phyloP scores from a whole-genome alignment of 2,113 vertebrate genomes.

The Dendrocopos noguchii region DNA sequence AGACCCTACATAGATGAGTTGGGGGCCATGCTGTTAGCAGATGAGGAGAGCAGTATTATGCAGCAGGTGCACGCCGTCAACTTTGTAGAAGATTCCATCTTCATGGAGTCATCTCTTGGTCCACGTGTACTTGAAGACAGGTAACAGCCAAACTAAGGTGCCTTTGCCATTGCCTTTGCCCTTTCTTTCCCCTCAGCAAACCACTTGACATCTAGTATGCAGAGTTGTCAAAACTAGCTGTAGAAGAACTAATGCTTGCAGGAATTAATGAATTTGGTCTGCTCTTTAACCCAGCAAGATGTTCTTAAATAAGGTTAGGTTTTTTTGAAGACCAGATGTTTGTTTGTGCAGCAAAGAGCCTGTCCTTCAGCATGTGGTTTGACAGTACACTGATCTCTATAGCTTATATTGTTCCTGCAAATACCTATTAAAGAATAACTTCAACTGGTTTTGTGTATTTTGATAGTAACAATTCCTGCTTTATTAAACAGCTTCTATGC shows the following conservation, averaged over 20 bases:
- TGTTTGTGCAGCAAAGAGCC: constrained; percentile 25
- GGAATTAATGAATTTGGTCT: constrained; percentile 29
- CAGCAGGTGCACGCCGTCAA: constrained; percentile 86
- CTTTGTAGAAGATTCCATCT: constrained; percentile 87
- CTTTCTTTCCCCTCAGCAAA: constrained; percentile 26
- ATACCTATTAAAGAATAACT: neutral
- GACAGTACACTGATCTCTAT: neutral
- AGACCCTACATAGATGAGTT: constrained; percentile 81
- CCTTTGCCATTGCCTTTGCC: constrained; percentile 39
- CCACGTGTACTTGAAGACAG: constrained; percentile 82
- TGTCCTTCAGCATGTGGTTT: constrained; percentile 2
- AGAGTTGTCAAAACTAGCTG: constrained; percentile 39
- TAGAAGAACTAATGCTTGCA: constrained; percentile 71
- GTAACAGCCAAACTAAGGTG: constrained; percentile 78
- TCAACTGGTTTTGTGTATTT: constrained; percentile 5
- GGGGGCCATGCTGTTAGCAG: constrained; percentile 83
- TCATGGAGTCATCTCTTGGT: constrained; percentile 86
- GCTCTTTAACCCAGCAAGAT: constrained; percentile 51
- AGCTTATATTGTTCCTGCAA: neutral
- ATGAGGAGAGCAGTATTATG: constrained; percentile 83
- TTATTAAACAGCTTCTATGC: constrained; percentile 13
- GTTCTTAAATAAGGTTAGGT: constrained; percentile 1
- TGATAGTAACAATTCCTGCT: constrained; percentile 27
- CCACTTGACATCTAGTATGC: constrained; percentile 12
- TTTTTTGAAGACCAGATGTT: neutral